Evolutionary conservation across 2,888 invertebrate species (phyloP).

Genomic region (Capitulum mitella): DNA sequence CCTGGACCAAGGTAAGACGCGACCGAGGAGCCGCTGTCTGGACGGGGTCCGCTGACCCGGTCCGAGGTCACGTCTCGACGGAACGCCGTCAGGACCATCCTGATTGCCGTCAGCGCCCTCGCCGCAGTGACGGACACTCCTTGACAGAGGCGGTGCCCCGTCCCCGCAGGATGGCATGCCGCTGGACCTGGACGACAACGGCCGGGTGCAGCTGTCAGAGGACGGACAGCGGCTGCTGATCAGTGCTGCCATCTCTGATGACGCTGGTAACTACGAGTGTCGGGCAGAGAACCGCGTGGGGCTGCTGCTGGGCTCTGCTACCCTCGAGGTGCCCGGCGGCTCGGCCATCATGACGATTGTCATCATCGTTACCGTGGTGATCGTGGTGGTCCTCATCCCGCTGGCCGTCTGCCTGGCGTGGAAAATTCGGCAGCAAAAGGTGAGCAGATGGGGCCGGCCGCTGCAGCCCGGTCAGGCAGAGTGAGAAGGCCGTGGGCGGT

Average conservation of each 20-base stretch:
- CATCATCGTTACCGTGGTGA: conserved; percentile 28
- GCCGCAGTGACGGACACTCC: no score
- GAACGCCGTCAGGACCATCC: no score
- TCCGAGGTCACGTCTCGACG: no score
- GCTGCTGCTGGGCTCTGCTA: not conserved
- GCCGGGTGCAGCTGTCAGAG: not conserved
- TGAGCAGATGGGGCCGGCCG: no score
- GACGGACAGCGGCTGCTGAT: conserved; percentile 27
- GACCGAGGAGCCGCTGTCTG: no score
- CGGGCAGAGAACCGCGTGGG: not conserved
- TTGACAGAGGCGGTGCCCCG: no score
- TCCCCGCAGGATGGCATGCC: not conserved
- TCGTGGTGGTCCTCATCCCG: conserved; percentile 29
- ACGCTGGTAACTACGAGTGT: conserved; percentile 30
- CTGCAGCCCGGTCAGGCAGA: no score
- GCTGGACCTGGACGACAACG: not conserved
- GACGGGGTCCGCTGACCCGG: no score
- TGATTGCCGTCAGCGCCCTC: no score
- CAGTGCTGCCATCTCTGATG: conserved; percentile 26
- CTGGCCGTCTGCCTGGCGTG: conserved; percentile 22
- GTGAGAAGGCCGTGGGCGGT: no score
- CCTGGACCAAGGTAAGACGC: conserved; percentile 29
- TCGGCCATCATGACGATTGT: conserved; percentile 11
- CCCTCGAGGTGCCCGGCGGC: not conserved
- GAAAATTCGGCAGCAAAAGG: not conserved